These are phyloP conservation scores for Osedax fenrisi DNA, from an alignment of 2,888 invertebrate species.

Conservation along the genomic window DNA sequence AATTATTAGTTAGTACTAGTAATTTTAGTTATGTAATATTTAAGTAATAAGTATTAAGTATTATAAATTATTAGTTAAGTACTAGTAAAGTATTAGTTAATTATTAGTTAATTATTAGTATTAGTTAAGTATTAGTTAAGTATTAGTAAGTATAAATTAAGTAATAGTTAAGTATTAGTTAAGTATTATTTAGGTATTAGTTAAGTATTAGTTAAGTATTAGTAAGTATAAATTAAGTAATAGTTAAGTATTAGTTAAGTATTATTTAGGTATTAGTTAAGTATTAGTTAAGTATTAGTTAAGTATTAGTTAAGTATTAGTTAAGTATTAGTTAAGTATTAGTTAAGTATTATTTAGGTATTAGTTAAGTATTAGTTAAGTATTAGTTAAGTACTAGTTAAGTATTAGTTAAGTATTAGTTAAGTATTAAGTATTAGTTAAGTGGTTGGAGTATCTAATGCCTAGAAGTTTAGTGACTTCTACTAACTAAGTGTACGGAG, in stretches of 20 bases:
- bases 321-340: not conserved
- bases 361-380: not conserved
- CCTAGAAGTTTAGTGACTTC: too few relatives aligned
- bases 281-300: not conserved
- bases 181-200: not conserved
- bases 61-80: not conserved
- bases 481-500: too few relatives aligned
- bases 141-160: not conserved
- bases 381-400: not conserved
- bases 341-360: not conserved
- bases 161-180: not conserved
- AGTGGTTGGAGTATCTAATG: too few relatives aligned
- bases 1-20: too few relatives aligned
- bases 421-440: not conserved
- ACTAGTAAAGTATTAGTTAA: not conserved
- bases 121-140: not conserved
- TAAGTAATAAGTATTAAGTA: too few relatives aligned
- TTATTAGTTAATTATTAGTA: not conserved
- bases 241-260: not conserved
- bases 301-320: not conserved
- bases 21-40: too few relatives aligned
- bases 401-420: not conserved
- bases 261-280: not conserved
- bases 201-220: not conserved
- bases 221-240: not conserved